A percentile compares a stretch with the other conserved stretches of the same genome.
These are phyloP conservation scores for Panthera leo DNA, from an alignment of 2,113 vertebrate species.

Conservation along the genomic window DNA sequence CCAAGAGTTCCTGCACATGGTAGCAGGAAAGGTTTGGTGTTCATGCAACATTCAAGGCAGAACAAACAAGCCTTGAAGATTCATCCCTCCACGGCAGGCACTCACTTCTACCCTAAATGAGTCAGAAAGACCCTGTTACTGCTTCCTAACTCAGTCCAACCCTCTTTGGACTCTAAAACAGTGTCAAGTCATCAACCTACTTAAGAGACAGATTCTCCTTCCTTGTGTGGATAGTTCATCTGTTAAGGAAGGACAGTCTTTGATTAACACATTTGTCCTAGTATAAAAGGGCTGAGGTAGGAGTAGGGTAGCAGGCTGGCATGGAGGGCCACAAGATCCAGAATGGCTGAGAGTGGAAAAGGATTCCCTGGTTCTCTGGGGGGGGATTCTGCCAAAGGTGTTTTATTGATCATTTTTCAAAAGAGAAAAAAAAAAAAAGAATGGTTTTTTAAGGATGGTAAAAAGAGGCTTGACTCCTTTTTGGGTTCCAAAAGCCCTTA, in stretches of 20 bases:
- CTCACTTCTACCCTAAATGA: neutral
- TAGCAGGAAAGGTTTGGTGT: neutral
- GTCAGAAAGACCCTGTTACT: neutral
- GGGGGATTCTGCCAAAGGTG: slow-evolving; percentile 59
- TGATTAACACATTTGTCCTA: neutral
- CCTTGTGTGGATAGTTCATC: neutral
- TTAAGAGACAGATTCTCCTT: slow-evolving; percentile 24
- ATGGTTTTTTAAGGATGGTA: slow-evolving; percentile 52
- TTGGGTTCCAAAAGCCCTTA: slow-evolving; percentile 72
- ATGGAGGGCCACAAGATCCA: slow-evolving; percentile 21
- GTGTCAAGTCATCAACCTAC: neutral
- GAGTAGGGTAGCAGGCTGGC: neutral
- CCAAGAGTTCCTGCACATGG: neutral
- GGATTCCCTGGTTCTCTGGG: slow-evolving; percentile 43
- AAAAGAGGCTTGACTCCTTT: slow-evolving; percentile 49
- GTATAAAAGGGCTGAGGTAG: neutral
- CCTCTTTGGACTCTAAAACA: slow-evolving; percentile 24
- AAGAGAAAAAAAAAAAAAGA: slow-evolving; percentile 13
- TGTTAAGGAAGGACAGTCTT: neutral
- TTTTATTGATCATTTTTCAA: slow-evolving; percentile 62
- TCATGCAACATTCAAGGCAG: neutral
- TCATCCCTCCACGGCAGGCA: neutral
- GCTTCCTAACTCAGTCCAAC: slow-evolving; percentile 4
- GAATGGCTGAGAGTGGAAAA: slow-evolving; percentile 34
- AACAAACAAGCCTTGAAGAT: slow-evolving; percentile 2